Evolutionary conservation across 2,888 invertebrate genomes (phyloP).

Genomic region (Eustalomyia histrio): DNA sequence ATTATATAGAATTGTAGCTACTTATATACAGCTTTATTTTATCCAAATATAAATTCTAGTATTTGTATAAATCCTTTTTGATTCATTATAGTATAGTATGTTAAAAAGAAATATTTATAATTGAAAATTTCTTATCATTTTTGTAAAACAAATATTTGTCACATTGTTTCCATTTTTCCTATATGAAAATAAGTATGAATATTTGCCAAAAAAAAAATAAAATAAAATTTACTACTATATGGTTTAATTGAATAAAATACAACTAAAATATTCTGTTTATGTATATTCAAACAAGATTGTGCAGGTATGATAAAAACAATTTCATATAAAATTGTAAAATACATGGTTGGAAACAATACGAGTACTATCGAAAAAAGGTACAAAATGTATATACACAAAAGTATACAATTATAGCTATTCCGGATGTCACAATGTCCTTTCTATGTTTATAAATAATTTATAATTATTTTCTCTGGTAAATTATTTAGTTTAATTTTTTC

Average conservation of each 20-base stretch:
- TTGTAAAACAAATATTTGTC: slow-evolving; percentile 51
- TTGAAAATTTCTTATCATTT: slow-evolving; percentile 59
- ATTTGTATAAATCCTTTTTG: not conserved
- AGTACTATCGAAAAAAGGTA: slow-evolving; percentile 24
- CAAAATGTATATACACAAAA: not conserved
- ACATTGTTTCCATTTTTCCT: not conserved
- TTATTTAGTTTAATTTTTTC: too few species aligned
- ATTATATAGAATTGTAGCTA: slow-evolving; percentile 18
- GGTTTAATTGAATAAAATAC: slow-evolving; percentile 24
- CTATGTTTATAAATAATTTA: too few species aligned
- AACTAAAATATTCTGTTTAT: slow-evolving; percentile 14
- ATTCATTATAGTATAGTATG: not conserved
- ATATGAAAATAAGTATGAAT: slow-evolving; percentile 4
- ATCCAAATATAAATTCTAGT: not conserved
- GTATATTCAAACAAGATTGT: slow-evolving; percentile 18
- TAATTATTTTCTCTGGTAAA: too few species aligned
- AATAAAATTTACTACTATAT: not conserved
- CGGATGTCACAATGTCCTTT: not conserved
- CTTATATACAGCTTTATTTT: not conserved
- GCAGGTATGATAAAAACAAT: slow-evolving; percentile 18
- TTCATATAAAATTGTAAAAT: not conserved
- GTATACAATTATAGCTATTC: too few species aligned
- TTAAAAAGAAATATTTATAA: slow-evolving; percentile 46
- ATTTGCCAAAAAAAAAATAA: not conserved
- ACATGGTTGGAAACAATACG: not conserved